Percentiles rank a stretch among this genome's conserved stretches.
Evolutionary conservation across 2,113 vertebrate genomes (phyloP).

Genomic region (Lamprotornis superbus): DNA sequence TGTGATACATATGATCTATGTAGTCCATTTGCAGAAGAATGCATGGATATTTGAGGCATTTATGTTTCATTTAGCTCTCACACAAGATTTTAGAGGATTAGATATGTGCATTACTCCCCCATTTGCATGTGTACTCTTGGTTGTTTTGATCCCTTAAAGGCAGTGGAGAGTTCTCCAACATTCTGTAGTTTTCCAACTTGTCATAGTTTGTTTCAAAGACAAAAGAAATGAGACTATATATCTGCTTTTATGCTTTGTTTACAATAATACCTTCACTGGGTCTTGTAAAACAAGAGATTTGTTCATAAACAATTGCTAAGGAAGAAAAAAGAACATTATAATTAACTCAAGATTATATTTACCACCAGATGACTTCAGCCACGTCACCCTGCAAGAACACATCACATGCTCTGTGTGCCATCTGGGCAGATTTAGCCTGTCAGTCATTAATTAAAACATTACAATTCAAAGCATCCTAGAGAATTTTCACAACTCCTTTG

Average conservation of each 20-base stretch:
- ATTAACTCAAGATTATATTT: constrained; percentile 12
- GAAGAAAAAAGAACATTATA: not conserved
- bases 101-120: not conserved
- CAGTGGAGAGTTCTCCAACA: not conserved
- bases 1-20: not conserved
- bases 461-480: not conserved
- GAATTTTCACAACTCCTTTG: not conserved
- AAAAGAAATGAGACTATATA: not conserved
- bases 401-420: not conserved
- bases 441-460: not conserved
- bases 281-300: not conserved
- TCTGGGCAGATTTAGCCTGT: not conserved
- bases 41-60: not conserved
- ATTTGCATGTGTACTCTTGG: not conserved
- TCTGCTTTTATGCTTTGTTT: not conserved
- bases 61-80: not conserved
- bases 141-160: not conserved
- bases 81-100: not conserved
- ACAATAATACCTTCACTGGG: not conserved
- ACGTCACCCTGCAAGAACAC: not conserved
- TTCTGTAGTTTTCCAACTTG: not conserved
- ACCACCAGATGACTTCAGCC: not conserved
- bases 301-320: not conserved
- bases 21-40: constrained; percentile 8
- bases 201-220: not conserved